Base-by-base conservation (phyloP, 1,140 invertebrate species). In the Druon quercuslanigerum region DNA sequence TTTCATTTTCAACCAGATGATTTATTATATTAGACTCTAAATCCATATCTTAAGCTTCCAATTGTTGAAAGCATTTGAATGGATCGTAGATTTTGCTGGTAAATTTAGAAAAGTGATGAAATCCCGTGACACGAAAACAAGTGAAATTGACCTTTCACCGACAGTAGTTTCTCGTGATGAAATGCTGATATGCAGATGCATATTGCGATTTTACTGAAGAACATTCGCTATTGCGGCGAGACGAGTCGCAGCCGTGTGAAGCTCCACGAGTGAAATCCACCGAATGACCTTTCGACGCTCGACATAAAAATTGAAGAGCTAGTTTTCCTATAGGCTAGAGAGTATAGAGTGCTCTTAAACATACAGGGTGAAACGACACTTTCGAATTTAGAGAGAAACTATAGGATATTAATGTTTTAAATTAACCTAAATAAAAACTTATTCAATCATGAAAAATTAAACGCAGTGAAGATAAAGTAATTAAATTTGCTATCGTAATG, bases 191-290 rank as follows among this genome's bases (percentile, higher is more conserved):
- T 85, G 83, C 81, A 84, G 81, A 87, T 84, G 84, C 80, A 83
- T 80, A 72, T 60, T 82, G 80, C 76, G 82, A 77, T 84, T 82
- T 82, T 79, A 80, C 80, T 70, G 74, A 78, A 79, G 79, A 78
- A 82, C 73, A 79, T 74, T 82, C 75, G 71, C 71, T 54, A 54
- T 54, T 54, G n/a, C 52, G 7, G 17, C 52, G 52, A 54, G 52
- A 54, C 52, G n/a, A 54, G 52, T 50, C 19, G 72, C 60, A 79
- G 78, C 83, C 81, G 85, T 86, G 83, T 84, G 83, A 86, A 84
- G 84, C 86, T 84, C 85, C 85, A 82, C 89, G 84, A 90, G 89
- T 90, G 89, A 90, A 90, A 90, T 90, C 84, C 86, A 86, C 84
- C 83, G 87, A 88, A 84, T 89, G 89, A 90, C 89, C 89, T 90